phyloP scores from a whole-genome alignment of 2,113 vertebrate genomes.

The Leucosticte australis region DNA sequence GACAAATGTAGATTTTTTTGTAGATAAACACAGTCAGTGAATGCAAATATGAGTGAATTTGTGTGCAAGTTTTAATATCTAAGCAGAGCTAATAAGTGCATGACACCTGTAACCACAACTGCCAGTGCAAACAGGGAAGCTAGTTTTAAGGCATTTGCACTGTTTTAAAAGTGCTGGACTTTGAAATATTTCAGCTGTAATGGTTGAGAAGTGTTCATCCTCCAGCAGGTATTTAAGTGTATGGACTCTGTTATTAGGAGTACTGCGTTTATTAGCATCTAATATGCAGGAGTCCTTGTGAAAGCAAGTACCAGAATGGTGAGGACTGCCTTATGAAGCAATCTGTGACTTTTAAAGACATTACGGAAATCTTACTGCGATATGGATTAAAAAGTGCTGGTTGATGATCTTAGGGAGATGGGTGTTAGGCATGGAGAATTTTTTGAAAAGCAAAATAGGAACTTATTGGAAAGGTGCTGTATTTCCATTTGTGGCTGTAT shows the following conservation, averaged over 20 bases:
- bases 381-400: neutral
- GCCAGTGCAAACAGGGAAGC: neutral
- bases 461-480: neutral
- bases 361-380: neutral
- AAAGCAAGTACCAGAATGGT: neutral
- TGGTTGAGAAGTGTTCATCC: neutral
- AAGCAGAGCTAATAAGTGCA: neutral
- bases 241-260: slow-evolving; percentile 12
- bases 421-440: neutral
- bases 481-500: neutral
- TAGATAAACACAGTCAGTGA: slow-evolving; percentile 27
- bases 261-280: slow-evolving; percentile 4
- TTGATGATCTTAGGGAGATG: neutral
- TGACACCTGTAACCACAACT: slow-evolving; percentile 48
- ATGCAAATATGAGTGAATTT: slow-evolving; percentile 36
- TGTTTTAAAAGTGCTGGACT: slow-evolving; percentile 7
- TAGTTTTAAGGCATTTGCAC: neutral
- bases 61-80: slow-evolving; percentile 31
- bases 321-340: neutral
- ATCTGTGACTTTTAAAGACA: neutral
- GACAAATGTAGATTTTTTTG: slow-evolving; percentile 28
- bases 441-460: neutral
- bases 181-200: neutral
- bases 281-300: neutral
- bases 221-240: neutral